Percentiles rank a stretch among this genome's conserved stretches.
phyloP scores from a whole-genome alignment of 2,888 invertebrate genomes.

The Callyntrura sp. region DNA sequence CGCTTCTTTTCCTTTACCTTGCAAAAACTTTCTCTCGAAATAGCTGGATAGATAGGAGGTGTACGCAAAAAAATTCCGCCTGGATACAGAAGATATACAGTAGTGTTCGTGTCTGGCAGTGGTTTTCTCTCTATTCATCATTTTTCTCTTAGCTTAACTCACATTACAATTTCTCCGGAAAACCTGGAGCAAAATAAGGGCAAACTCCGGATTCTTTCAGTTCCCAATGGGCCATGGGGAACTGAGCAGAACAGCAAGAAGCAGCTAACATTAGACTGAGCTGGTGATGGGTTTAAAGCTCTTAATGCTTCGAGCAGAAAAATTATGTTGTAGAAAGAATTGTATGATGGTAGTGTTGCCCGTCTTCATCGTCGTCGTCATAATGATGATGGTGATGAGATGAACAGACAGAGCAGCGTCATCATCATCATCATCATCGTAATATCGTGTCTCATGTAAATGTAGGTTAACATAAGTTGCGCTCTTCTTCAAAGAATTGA shows the following conservation, averaged over 20 bases:
- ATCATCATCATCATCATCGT: not conserved
- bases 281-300: not conserved
- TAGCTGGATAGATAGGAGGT: not conserved
- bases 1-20: not conserved
- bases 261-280: not conserved
- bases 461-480: slow-evolving; percentile 7
- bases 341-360: not conserved
- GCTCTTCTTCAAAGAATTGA: too few relatives aligned
- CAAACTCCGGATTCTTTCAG: slow-evolving; percentile 41
- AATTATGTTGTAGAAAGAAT: not conserved
- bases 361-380: slow-evolving; percentile 40
- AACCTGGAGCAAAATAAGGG: slow-evolving; percentile 27
- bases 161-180: not conserved
- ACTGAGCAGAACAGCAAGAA: not conserved
- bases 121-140: not conserved
- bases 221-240: slow-evolving; percentile 16
- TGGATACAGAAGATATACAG: not conserved
- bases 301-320: not conserved
- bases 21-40: not conserved
- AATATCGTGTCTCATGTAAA: not conserved
- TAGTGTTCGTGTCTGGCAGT: not conserved
- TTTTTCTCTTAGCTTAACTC: not conserved
- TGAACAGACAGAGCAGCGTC: not conserved
- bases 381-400: slow-evolving; percentile 55
- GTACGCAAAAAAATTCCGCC: not conserved